Base-by-base conservation (phyloP, 2,113 vertebrate species). In the Malaclemys terrapin region DNA sequence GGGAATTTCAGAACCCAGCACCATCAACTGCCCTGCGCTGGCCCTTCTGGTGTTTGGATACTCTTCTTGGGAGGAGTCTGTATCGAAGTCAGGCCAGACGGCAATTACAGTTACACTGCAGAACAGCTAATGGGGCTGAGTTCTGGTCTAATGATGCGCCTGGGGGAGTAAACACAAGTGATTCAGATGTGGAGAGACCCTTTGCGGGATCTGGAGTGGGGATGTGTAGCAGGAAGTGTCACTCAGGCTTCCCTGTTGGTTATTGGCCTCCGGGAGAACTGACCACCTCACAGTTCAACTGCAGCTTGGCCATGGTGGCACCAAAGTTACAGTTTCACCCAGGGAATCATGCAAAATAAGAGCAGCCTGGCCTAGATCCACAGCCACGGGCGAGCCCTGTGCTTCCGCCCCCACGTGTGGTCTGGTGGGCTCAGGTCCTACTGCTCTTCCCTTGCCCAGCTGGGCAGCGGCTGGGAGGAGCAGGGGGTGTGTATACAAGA, bases 301-400 rank as follows among this genome's bases (percentile, higher is more conserved):
- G 75, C 65, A 84, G 31, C 1, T 0, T 10, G 31, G 11, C 14
- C 56, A n/a, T 0, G 0, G 4, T 31, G 17, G 69, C 82, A 65
- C 53, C 2, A 1, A 14, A 83, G 54, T 14, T 16, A 35, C 8
- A 16, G 35, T n/a, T n/a, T 69, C 65, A n/a, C 14, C 29, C 65
- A 69, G 65, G 17, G 31, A 69, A n/a, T 31, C 65, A 35, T 69
- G 17, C 7, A 35, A n/a, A 20, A 13, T 69, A 59, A 45, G 4
- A 62, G 84, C 53, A 88, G 59, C 0, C 27, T 59, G 0, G 56
- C 0, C 2, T 8, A 35, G 52, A 79, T 79, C 59, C 42, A 62
- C 14, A 69, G 85, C 27, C 56, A 20, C 4, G 4, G 14, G 9
- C 6, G 27, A 88, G n/a, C 82, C 59, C 59, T 6, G 20, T 59